Percentiles rank a stretch among this genome's conserved stretches.
phyloP scores from a whole-genome alignment of 1,140 invertebrate species.

The Brachionus angularis region DNA sequence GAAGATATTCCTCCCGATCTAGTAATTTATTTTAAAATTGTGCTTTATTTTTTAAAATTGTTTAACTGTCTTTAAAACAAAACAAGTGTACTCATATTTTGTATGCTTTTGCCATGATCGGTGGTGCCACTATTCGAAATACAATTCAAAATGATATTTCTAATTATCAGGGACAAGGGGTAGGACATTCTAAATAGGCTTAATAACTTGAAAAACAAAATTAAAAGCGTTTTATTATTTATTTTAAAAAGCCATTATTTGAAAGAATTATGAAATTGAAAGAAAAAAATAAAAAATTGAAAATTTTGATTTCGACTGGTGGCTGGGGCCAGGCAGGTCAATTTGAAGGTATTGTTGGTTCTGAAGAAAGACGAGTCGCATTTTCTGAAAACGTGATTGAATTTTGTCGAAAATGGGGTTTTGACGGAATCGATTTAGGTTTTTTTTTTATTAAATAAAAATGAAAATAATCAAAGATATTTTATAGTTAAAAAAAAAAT shows the following conservation, averaged over 20 bases:
- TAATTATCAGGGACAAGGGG: constrained; percentile 29
- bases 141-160: constrained; percentile 34
- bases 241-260: constrained; percentile 17
- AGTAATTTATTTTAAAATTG: too few relatives aligned
- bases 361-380: neutral
- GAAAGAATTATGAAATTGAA: constrained; percentile 62
- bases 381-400: constrained; percentile 27
- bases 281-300: constrained; percentile 66
- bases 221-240: neutral
- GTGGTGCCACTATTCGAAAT: neutral
- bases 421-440: constrained; percentile 44
- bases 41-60: too few relatives aligned
- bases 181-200: neutral
- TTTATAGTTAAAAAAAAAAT: too few relatives aligned
- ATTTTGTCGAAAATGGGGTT: constrained; percentile 43
- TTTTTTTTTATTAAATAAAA: constrained; percentile 7
- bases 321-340: constrained; percentile 64
- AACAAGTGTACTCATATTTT: constrained; percentile 43
- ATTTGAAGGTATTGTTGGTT: constrained; percentile 35
- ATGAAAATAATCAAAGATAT: neutral
- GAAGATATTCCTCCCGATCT: constrained; percentile 44
- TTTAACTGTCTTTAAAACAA: neutral
- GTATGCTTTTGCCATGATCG: constrained; percentile 39
- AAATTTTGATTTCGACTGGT: constrained; percentile 75
- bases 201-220: neutral